Evolutionary conservation across 2,888 invertebrate species (phyloP).

Genomic region (Cryptosula pallasiana): DNA sequence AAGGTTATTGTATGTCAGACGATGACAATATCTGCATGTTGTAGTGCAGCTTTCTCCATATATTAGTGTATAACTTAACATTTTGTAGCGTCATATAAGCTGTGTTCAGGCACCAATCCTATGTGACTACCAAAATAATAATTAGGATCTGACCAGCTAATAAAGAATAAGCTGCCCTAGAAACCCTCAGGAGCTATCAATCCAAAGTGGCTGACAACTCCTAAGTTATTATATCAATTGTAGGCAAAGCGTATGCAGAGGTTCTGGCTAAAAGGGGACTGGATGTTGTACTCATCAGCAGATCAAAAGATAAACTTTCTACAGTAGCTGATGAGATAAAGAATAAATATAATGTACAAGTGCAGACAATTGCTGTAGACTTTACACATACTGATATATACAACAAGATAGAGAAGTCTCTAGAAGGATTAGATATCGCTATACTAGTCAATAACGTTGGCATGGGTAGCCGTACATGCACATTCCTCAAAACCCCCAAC

Average conservation of each 20-base stretch:
- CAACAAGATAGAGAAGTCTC: background rate
- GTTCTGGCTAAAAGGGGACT: background rate
- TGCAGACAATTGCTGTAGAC: slow-evolving; percentile 1
- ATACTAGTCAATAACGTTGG: slow-evolving; percentile 12
- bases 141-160: too few species aligned
- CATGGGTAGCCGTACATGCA: background rate
- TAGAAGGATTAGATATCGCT: background rate
- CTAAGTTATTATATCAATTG: too few species aligned
- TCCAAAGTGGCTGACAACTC: too few species aligned
- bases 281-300: slow-evolving; percentile 1
- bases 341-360: background rate
- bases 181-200: too few species aligned
- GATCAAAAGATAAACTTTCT: background rate
- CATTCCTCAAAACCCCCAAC: background rate
- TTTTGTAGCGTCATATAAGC: too few species aligned
- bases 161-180: too few species aligned
- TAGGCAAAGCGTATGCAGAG: background rate
- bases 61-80: too few species aligned
- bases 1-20: too few species aligned
- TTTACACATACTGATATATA: background rate
- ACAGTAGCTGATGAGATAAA: slow-evolving; percentile 16
- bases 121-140: too few species aligned
- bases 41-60: too few species aligned
- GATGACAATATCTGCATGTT: too few species aligned
- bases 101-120: too few species aligned